Evolutionary conservation across 2,113 vertebrate genomes (phyloP).

Genomic region (Cynopterus brachyotis): DNA sequence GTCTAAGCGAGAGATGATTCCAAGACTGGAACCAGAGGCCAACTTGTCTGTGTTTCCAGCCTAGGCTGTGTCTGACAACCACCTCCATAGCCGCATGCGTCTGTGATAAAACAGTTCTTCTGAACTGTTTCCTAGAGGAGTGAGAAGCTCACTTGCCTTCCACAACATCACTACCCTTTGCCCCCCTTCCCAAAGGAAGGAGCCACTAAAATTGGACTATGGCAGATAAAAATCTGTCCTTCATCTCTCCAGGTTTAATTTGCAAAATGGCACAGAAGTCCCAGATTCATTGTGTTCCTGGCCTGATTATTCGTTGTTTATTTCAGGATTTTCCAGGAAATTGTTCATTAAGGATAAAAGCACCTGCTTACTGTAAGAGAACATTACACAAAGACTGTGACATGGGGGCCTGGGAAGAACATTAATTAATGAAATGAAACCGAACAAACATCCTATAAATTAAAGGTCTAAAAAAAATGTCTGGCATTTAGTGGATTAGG

Average conservation of each 20-base stretch:
- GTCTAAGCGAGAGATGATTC: not conserved
- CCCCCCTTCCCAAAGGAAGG: not conserved
- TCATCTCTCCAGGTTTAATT: conserved; percentile 67
- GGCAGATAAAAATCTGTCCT: conserved; percentile 55
- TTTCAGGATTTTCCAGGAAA: conserved; percentile 82
- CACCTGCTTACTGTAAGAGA: conserved; percentile 85
- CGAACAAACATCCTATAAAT: conserved; percentile 71
- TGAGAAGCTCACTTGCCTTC: not conserved
- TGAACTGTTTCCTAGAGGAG: not conserved
- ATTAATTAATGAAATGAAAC: conserved; percentile 75
- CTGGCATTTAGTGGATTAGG: conserved; percentile 32
- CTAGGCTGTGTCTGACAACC: not conserved
- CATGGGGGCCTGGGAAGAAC: conserved; percentile 56
- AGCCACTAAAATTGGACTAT: not conserved
- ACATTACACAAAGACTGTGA: conserved; percentile 76
- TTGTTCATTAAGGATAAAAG: conserved; percentile 84
- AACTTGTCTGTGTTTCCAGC: not conserved
- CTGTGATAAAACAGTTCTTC: not conserved
- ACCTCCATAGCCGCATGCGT: not conserved
- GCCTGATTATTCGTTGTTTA: conserved; percentile 79
- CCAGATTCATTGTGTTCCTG: conserved; percentile 57
- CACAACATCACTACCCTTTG: not conserved
- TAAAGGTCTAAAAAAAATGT: conserved; percentile 11
- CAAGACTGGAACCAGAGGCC: conserved; percentile 24
- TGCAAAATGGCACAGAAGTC: conserved; percentile 63